These are phyloP conservation scores for Bubalus kerabau DNA, from an alignment of 2,113 vertebrate species.

Conservation along the genomic window DNA sequence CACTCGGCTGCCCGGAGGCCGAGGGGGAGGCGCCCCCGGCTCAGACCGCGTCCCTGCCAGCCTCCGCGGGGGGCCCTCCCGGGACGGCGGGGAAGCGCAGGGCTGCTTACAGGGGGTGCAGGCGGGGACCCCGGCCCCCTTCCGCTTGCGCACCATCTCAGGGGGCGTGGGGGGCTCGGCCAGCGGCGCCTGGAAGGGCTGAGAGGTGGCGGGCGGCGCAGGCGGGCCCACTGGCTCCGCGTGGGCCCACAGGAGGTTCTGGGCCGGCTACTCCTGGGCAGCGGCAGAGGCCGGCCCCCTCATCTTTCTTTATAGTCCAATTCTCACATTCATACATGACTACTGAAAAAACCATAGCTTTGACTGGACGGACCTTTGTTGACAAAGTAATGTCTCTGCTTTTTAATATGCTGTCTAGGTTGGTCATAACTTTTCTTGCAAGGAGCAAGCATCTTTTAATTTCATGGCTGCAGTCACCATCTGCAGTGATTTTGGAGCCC, in stretches of 20 bases:
- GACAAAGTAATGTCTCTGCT: background rate
- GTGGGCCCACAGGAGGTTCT: background rate
- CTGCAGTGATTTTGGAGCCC: background rate
- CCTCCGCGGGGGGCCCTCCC: constrained; percentile 53
- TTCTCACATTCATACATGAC: background rate
- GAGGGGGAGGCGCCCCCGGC: no score
- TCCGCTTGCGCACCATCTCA: constrained; percentile 95
- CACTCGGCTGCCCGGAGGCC: no score
- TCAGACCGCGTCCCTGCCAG: constrained; percentile 51
- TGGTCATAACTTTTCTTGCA: background rate
- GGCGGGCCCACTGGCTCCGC: no score
- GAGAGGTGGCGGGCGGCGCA: no score
- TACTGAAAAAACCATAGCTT: background rate
- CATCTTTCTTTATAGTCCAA: background rate
- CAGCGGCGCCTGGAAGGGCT: constrained; percentile 60
- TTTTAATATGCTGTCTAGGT: background rate
- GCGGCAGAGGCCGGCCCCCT: no score
- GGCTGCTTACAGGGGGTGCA: constrained; percentile 92
- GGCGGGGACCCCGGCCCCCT: constrained; percentile 87
- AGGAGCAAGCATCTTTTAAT: background rate
- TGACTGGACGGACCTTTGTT: background rate
- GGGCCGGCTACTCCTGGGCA: rapidly evolving
- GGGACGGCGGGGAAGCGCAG: constrained; percentile 76
- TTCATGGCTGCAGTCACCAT: background rate
- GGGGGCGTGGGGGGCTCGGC: constrained; percentile 76